phyloP scores from a whole-genome alignment of 2,888 invertebrate species.

The Drosophila phalerata region DNA sequence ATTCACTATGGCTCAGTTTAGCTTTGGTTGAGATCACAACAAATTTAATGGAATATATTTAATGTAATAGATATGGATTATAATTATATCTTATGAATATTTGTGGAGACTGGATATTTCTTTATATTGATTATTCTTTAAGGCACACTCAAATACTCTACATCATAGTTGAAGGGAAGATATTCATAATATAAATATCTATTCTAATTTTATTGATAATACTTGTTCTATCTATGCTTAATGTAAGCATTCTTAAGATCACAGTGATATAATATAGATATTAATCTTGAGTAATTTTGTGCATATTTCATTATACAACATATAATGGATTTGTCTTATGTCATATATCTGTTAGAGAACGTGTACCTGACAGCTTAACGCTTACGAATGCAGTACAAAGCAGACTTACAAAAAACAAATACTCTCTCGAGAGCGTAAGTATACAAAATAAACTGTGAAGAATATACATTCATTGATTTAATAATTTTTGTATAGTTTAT shows the following conservation, averaged over 20 bases:
- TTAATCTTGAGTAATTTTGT: background rate
- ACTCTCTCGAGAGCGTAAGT: too few species aligned
- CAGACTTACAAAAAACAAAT: background rate
- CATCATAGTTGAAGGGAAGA: too few species aligned
- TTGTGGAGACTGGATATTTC: too few species aligned
- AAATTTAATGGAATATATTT: background rate
- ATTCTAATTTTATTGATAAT: too few species aligned
- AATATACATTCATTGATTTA: too few species aligned
- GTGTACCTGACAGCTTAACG: background rate
- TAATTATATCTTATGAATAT: background rate
- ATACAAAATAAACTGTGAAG: too few species aligned
- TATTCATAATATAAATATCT: too few species aligned
- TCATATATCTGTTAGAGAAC: too few species aligned
- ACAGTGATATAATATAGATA: background rate
- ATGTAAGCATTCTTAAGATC: background rate
- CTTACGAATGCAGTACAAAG: background rate
- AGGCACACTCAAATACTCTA: too few species aligned
- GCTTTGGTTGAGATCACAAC: background rate
- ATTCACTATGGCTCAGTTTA: background rate
- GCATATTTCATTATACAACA: background rate
- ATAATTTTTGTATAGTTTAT: too few species aligned
- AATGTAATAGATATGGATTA: background rate
- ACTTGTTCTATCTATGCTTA: too few species aligned
- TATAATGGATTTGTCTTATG: background rate
- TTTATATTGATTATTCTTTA: too few species aligned